phyloP scores from a whole-genome alignment of 2,888 invertebrate species.

The Pyrochroa serraticornis region DNA sequence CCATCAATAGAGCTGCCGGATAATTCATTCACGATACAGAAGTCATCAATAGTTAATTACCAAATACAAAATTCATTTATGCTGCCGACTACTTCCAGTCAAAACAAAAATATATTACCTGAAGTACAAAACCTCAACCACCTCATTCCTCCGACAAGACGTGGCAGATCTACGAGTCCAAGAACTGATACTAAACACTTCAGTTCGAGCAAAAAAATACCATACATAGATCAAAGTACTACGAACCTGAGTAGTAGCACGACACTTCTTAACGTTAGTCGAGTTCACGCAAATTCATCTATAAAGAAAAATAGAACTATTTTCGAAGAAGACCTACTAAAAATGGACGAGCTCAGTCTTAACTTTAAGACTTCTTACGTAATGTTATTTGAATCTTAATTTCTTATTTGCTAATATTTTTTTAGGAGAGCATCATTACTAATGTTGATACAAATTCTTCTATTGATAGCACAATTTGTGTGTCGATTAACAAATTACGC shows the following conservation, averaged over 20 bases:
- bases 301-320: neutral
- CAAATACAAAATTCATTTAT: conserved; percentile 43
- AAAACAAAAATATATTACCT: conserved; percentile 48
- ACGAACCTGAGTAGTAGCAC: conserved; percentile 17
- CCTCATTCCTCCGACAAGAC: conserved; percentile 45
- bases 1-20: neutral
- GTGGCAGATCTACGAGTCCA: conserved; percentile 49
- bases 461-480: conserved; percentile 27
- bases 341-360: conserved; percentile 14
- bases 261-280: conserved; percentile 7
- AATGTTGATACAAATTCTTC: conserved; percentile 4
- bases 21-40: neutral
- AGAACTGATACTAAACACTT: conserved; percentile 18
- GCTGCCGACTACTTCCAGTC: conserved; percentile 53
- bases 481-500: conserved; percentile 42
- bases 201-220: conserved; percentile 32
- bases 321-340: conserved; percentile 8
- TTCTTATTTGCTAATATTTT: neutral
- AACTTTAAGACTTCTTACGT: conserved; percentile 2
- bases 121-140: conserved; percentile 42
- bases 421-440: neutral
- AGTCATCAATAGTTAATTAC: neutral
- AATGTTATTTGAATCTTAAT: conserved; percentile 3
- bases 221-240: conserved; percentile 43
- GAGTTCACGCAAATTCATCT: neutral